Conservation (phyloP, 2,888 invertebrate genomes). For the Elysia crispata region DNA sequence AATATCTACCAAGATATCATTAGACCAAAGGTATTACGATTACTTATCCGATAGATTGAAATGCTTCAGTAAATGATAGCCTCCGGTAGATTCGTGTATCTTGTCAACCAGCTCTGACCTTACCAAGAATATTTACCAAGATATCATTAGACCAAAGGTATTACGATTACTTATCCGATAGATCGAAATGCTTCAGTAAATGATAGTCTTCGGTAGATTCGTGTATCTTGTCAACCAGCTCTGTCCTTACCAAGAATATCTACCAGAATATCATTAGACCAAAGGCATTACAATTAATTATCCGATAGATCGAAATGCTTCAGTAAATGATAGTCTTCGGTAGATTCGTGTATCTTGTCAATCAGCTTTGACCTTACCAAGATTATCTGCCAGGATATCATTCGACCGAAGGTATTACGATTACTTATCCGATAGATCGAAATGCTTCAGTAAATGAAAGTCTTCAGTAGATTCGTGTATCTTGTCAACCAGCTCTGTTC, state of each 20-base stretch:
- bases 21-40: conserved; percentile 26
- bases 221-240: conserved; percentile 57
- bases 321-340: conserved; percentile 65
- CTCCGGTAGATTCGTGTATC: conserved; percentile 63
- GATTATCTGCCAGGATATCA: conserved; percentile 61
- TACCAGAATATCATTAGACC: conserved; percentile 56
- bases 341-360: conserved; percentile 61
- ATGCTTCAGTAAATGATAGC: conserved; percentile 51
- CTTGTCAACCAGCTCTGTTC: conserved; percentile 59
- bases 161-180: neutral
- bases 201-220: conserved; percentile 68
- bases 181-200: neutral
- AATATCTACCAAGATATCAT: conserved; percentile 61
- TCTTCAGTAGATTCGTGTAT: conserved; percentile 64
- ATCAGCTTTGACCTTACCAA: conserved; percentile 60
- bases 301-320: neutral
- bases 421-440: neutral
- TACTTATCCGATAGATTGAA: neutral
- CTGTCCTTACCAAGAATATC: conserved; percentile 63
- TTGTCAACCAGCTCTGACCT: conserved; percentile 61
- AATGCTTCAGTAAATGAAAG: conserved; percentile 42
- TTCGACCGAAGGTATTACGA: conserved; percentile 31
- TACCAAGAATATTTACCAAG: conserved; percentile 62
- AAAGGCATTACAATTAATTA: neutral
- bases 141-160: conserved; percentile 49